phyloP scores from a whole-genome alignment of 2,888 invertebrate genomes.

The Nysson spinosus region DNA sequence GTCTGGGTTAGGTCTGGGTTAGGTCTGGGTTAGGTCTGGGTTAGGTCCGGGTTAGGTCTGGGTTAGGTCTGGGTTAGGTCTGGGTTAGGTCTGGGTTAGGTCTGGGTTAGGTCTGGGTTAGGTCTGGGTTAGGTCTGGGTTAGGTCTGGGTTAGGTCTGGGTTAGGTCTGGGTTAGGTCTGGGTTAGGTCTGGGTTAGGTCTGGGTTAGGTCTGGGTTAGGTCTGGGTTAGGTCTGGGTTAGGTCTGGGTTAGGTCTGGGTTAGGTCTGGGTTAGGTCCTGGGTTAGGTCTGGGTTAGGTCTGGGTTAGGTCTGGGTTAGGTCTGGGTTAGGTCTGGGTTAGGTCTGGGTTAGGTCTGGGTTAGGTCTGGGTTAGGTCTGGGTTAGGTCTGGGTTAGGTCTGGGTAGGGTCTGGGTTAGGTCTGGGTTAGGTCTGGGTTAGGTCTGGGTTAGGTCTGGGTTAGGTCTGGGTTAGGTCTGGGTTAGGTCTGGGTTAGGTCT shows the following conservation, averaged over 20 bases:
- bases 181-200: no score
- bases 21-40: not conserved
- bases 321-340: constrained; percentile 2
- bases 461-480: constrained; percentile 2
- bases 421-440: constrained; percentile 2
- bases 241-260: not conserved
- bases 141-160: not conserved
- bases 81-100: constrained; percentile 1
- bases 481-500: constrained; percentile 2
- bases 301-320: not conserved
- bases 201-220: constrained; percentile 1
- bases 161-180: not conserved
- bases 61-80: constrained; percentile 1
- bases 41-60: not conserved
- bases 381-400: constrained; percentile 2
- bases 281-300: constrained; percentile 2
- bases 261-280: no score
- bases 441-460: not conserved
- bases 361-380: constrained; percentile 2
- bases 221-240: not conserved
- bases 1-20: constrained; percentile 1
- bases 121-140: constrained; percentile 2
- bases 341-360: constrained; percentile 2
- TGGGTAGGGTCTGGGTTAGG: constrained; percentile 2
- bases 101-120: constrained; percentile 1